phyloP scores from a whole-genome alignment of 2,797 vertebrate genomes.

The Takifugu rubripes region DNA sequence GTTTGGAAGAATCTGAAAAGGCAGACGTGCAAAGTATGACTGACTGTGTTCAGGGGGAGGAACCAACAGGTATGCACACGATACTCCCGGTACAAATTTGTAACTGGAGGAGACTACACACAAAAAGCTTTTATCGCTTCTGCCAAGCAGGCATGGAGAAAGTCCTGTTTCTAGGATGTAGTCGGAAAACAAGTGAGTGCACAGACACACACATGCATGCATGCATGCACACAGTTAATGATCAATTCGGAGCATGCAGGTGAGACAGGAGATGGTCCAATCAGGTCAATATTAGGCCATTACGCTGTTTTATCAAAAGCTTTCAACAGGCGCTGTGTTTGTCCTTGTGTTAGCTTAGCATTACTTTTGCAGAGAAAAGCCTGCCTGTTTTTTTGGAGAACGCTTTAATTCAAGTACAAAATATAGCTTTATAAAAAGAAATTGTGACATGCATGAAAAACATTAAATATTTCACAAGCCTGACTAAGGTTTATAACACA shows the following conservation, averaged over 20 bases:
- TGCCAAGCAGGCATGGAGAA: no score
- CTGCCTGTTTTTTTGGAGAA: neutral
- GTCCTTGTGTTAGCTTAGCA: neutral
- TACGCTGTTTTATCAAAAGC: conserved; percentile 46
- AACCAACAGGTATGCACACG: no score
- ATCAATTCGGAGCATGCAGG: conserved; percentile 20
- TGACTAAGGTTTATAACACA: conserved; percentile 36
- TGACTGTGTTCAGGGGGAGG: no score
- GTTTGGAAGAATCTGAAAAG: no score
- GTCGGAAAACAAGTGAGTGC: no score
- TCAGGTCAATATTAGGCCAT: conserved; percentile 67
- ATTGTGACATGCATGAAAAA: conserved; percentile 23
- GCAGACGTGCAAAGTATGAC: no score
- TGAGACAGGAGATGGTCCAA: conserved; percentile 31
- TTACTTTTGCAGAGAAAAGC: neutral
- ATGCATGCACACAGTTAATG: conserved; percentile 42
- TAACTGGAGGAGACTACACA: neutral
- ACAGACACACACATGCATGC: neutral
- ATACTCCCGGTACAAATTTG: no score
- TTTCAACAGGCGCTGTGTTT: conserved; percentile 24
- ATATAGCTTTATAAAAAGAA: neutral
- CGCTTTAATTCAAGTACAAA: neutral
- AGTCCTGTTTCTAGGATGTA: neutral
- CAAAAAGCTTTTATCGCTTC: neutral
- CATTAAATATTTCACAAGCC: conserved; percentile 43